Base-by-base conservation (phyloP, 2,113 vertebrate genomes). In the Papio anubis region DNA sequence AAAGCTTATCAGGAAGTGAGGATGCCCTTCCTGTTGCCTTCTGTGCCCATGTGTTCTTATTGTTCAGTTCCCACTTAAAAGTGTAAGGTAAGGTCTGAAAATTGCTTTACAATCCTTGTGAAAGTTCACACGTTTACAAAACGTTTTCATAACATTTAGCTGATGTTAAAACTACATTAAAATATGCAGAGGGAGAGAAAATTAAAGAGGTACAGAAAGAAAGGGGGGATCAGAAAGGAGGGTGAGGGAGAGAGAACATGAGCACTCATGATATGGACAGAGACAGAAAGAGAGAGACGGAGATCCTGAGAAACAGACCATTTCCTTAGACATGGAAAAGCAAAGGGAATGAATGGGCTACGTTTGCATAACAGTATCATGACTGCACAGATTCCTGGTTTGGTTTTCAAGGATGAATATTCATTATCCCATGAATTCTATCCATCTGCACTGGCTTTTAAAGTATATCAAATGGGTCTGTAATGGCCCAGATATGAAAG, bases 401-500 rank as follows among this genome's bases (percentile, higher is more conserved):
- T 76, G 82, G 3, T 48, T 50, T 57, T 45, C n/a, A 1, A 52
- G 0, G 10, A 57, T 72, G 81, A 66, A 79, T 18, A 2, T 32
- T 64, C 61, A 97, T 64, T 43, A 35, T 66, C 32, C 30, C 66
- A 25, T 9, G 38, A 48, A 59, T 88, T 90, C 43, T 84, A 75
- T 94, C 78, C 40, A 1, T 90, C 40, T 0, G 0, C 72, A 40
- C 17, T 94, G 61, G 72, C 84, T 88, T 94, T 90, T 78, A 86
- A 97, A 59, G 9, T 43, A 2, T 2, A n/a, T 73, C 68, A 73
- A 81, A 68, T 20, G 61, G 25, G 32, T 72, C 59, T 80, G 30
- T 52, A 88, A 66, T 87, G 72, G 95, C 18, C 45, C 27, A 91
- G 91, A 52, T 27, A 27, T 4, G 57, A 96, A 96, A 96, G 72